These are phyloP conservation scores for Drosophila pallidifrons DNA, from an alignment of 1,140 invertebrate genomes.

Conservation along the genomic window DNA sequence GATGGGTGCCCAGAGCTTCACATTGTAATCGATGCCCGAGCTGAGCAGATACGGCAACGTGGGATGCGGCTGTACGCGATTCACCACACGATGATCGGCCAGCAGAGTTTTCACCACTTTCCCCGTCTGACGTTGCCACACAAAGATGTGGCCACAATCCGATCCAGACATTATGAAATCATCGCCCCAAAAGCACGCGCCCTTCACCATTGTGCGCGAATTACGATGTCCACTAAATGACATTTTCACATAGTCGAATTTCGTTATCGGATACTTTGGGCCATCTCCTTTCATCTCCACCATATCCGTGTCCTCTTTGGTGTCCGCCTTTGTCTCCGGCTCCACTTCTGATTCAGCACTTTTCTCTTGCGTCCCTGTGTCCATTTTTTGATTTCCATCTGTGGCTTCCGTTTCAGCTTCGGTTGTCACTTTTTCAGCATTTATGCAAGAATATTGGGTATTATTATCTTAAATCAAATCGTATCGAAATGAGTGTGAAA, in stretches of 20 bases:
- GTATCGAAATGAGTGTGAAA: too few relatives aligned
- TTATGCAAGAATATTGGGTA: too few relatives aligned
- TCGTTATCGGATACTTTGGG: slow-evolving; percentile 29
- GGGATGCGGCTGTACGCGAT: slow-evolving; percentile 95
- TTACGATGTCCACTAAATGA: slow-evolving; percentile 94
- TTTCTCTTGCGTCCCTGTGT: not conserved
- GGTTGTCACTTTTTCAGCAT: too few relatives aligned
- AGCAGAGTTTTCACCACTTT: slow-evolving; percentile 92
- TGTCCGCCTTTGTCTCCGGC: not conserved
- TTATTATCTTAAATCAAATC: too few relatives aligned
- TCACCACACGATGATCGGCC: slow-evolving; percentile 94
- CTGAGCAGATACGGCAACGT: slow-evolving; percentile 92
- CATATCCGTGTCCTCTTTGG: not conserved
- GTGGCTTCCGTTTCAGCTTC: too few relatives aligned
- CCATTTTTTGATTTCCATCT: not conserved
- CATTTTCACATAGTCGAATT: slow-evolving; percentile 86
- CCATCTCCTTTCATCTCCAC: not conserved
- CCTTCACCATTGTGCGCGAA: slow-evolving; percentile 95
- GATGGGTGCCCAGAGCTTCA: slow-evolving; percentile 94
- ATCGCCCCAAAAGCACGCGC: slow-evolving; percentile 95
- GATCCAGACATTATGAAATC: slow-evolving; percentile 94
- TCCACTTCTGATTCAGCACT: not conserved
- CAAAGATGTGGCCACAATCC: slow-evolving; percentile 93
- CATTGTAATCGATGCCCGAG: slow-evolving; percentile 96
- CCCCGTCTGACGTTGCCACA: slow-evolving; percentile 89